phyloP scores from a whole-genome alignment of 2,888 invertebrate species.

The Mantis religiosa region DNA sequence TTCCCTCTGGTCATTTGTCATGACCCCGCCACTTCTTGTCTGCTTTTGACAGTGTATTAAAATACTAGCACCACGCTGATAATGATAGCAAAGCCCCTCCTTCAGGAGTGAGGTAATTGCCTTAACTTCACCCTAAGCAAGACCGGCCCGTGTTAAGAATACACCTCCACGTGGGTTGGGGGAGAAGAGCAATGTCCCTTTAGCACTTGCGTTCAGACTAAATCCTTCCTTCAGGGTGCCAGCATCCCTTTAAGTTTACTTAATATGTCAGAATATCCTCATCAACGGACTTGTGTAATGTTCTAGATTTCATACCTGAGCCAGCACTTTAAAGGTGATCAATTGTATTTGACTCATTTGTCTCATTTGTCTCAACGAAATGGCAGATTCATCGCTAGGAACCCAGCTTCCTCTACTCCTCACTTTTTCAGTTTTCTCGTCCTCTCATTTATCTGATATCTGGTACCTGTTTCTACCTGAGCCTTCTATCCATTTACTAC shows the following conservation, averaged over 20 bases:
- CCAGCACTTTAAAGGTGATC: too few species aligned
- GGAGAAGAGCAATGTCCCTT: too few species aligned
- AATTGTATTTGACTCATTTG: too few species aligned
- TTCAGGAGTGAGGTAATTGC: background rate
- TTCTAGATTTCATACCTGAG: too few species aligned
- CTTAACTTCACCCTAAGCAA: background rate
- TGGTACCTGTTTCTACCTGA: too few species aligned
- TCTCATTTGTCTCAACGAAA: too few species aligned
- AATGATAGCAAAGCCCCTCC: background rate
- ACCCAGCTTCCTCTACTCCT: too few species aligned
- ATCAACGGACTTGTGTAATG: background rate
- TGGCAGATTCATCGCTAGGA: too few species aligned
- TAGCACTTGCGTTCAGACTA: background rate
- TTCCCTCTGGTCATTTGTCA: conserved; percentile 6
- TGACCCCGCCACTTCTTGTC: background rate
- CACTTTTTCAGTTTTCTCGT: too few species aligned
- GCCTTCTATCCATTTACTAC: too few species aligned
- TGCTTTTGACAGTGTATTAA: conserved; percentile 10
- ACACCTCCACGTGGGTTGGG: background rate
- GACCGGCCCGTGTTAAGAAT: background rate
- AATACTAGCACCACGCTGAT: background rate
- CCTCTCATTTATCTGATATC: too few species aligned
- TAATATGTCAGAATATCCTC: background rate
- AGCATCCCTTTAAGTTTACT: background rate
- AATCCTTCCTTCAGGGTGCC: background rate